Evolutionary conservation across 92 coral and sea anemone species (phyloP), one percentile per base, ranked within the genome.

Genomic region (Phenganax marumi): DNA sequence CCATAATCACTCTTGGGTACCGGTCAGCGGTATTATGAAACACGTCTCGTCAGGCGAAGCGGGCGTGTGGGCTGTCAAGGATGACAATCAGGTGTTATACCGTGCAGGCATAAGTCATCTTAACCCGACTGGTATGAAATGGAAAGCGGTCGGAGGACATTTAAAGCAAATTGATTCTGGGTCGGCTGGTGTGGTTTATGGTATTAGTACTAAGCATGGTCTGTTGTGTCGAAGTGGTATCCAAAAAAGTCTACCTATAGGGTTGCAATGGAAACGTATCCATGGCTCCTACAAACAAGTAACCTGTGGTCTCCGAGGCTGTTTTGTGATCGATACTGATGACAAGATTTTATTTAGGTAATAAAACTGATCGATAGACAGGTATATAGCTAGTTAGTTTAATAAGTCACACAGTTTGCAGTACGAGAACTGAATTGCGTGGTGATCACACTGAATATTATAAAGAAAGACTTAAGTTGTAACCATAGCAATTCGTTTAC

Each of bases 31-130:
- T 24, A 16, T 21, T 17, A 60, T 78, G 53, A 78, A 19, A 17
- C 14, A 63, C 18, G 50, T 78, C 53, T 39, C 83, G 51, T 78
- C 83, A 50, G 83, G 83, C 52, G 70, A 61, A 68, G 83, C 83
- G 60, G 83, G 83, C 47, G 83, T 78, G 73, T 78, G 83, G 83
- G 83, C 83, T 10, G 60, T 78, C 6, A 22, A 26, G 61, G 72
- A 56, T 0, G 53, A 63, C 16, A 21, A 47, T 23, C 73, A 61
- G 50, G 63, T 78, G 68, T 78, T 61, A 16, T 78, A 78, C 47
- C 83, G 83, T 43, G 83, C 49, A 12, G 83, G 73, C 21, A 26
- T 78, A 51, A 61, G 73, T 47, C 47, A 78, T 47, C 57, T 78
- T 48, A 78, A 78, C 73, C 83, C 83, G 1, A 78, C 83, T 2